Percentiles rank a stretch among this genome's conserved stretches.
phyloP scores from a whole-genome alignment of 2,888 invertebrate genomes.

The Philopedon plagiatum region DNA sequence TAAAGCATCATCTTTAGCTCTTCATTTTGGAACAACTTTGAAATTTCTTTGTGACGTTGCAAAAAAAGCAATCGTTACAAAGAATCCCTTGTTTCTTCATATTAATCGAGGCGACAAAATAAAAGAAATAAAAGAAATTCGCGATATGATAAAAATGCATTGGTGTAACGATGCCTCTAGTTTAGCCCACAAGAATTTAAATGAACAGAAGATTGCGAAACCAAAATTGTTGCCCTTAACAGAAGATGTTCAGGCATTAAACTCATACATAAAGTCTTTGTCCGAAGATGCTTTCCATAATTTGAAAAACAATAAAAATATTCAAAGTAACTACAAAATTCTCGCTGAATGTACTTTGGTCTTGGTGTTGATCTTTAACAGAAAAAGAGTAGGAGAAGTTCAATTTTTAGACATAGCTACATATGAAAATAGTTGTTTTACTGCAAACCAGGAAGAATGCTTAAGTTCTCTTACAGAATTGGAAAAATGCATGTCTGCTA shows the following conservation, averaged over 20 bases:
- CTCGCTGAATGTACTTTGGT: constrained; percentile 50
- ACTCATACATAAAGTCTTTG: neutral
- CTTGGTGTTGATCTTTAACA: constrained; percentile 1
- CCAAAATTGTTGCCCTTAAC: neutral
- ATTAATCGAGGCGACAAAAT: neutral
- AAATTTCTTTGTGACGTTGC: constrained; percentile 7
- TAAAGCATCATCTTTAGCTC: constrained; percentile 22
- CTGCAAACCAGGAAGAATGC: constrained; percentile 40
- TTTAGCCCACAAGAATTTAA: neutral
- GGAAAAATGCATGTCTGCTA: constrained; percentile 35
- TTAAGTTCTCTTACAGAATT: constrained; percentile 22
- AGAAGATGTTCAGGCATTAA: neutral
- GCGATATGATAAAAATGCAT: neutral
- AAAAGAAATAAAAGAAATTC: neutral
- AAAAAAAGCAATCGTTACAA: too few species aligned
- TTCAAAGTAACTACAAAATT: constrained; percentile 38
- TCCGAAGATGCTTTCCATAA: neutral
- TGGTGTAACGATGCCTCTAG: constrained; percentile 7
- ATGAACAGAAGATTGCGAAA: constrained; percentile 15
- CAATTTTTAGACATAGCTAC: too few species aligned
- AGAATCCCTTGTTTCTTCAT: neutral
- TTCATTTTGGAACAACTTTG: constrained; percentile 23
- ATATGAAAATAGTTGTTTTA: constrained; percentile 23
- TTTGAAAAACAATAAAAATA: neutral
- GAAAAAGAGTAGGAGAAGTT: too few species aligned